phyloP scores from a whole-genome alignment of 2,888 invertebrate genomes.

The Apeira syringaria region DNA sequence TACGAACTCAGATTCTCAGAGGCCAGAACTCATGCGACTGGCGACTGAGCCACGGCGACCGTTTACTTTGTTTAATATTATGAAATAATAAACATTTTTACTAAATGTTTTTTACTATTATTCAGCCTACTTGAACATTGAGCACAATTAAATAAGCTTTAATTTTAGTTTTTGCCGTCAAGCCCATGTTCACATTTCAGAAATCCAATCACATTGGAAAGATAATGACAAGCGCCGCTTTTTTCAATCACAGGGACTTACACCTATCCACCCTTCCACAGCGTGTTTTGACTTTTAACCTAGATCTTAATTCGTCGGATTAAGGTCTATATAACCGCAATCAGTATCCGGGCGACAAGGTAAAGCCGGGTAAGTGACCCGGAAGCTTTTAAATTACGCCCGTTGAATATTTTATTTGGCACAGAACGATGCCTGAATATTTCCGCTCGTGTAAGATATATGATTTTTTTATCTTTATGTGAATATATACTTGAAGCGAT shows the following conservation, averaged over 20 bases:
- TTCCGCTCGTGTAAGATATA: constrained; percentile 40
- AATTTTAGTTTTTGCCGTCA: background rate
- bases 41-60: too few species aligned
- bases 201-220: constrained; percentile 21
- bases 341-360: constrained; percentile 47
- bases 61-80: too few species aligned
- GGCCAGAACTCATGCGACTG: too few species aligned
- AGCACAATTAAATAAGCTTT: too few species aligned
- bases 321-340: constrained; percentile 48
- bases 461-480: constrained; percentile 19
- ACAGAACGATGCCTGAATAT: constrained; percentile 49
- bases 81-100: too few species aligned
- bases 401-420: constrained; percentile 66
- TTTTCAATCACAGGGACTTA: constrained; percentile 31
- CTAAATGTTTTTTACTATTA: too few species aligned
- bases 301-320: constrained; percentile 32
- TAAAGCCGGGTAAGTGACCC: constrained; percentile 55
- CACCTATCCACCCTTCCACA: constrained; percentile 9
- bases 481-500: too few species aligned
- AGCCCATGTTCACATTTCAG: constrained; percentile 8
- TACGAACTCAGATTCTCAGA: too few species aligned
- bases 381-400: constrained; percentile 66
- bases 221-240: constrained; percentile 26
- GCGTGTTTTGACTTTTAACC: constrained; percentile 34
- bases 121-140: too few species aligned